Base-by-base conservation (phyloP, 2,797 vertebrate genomes). In the Nasua narica region DNA sequence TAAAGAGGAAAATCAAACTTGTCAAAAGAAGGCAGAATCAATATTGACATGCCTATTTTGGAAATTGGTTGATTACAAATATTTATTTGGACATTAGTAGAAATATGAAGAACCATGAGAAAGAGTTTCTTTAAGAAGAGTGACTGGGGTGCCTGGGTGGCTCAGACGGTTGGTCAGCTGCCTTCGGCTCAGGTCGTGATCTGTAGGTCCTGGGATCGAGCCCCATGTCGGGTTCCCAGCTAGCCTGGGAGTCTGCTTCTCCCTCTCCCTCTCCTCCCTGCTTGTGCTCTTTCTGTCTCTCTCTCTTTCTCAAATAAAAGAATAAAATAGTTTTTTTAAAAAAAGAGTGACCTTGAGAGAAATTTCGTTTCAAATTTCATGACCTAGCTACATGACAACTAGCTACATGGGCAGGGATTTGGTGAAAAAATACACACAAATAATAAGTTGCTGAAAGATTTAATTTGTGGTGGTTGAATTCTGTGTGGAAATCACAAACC, bases 391-490 rank as follows among this genome's bases (percentile, higher is more conserved):
- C 15, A 11, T 50, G 13, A n/a, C 76, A 62, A 87, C 62, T 87
- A 87, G 67, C 84, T 54, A 77, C 18, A 40, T 88, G 74, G 40
- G 29, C 74, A 60, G 48, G 52, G 52, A 83, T n/a, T 92, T 92
- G 40, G 43, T 90, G 21, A 70, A 85, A 85, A 96, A 92, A 81
- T 58, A 79, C 50, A 62, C 54, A 91, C 90, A 48, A 77, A 46
- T 60, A 76, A n/a, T 78, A 70, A 79, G 18, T 88, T 93, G 76
- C 52, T 37, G 43, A 87, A 89, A 50, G 37, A 69, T 95, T 92
- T 91, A 87, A 76, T 97, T 91, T 96, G 67, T 25, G 40, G n/a
- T 79, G 60, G 74, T 93, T 76, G 88, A 94, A 35, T 87, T 77
- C 79, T 69, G 72, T 56, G 18, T 69, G 25, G 76, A 40, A 62